Evolutionary conservation across 2,888 invertebrate species (phyloP).

Genomic region (Xestia rhomboidea): DNA sequence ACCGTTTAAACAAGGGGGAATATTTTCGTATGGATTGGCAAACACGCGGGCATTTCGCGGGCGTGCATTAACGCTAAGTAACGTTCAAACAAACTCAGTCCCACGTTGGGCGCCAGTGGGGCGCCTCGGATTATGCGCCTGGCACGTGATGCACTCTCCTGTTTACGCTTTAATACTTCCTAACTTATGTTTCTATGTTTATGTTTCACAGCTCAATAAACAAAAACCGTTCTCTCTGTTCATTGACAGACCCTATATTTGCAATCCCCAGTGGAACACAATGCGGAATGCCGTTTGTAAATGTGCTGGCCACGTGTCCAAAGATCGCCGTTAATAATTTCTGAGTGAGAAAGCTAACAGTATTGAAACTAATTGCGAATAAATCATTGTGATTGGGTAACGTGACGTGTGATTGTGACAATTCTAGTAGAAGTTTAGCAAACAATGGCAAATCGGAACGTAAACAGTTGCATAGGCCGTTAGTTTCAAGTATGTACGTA

Average conservation of each 20-base stretch:
- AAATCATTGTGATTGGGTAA: constrained; percentile 71
- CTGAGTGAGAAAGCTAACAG: constrained; percentile 63
- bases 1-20: constrained; percentile 67
- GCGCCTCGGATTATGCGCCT: constrained; percentile 64
- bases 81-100: constrained; percentile 71
- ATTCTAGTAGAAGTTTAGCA: constrained; percentile 43
- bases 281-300: constrained; percentile 43
- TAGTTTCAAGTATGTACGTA: constrained; percentile 8
- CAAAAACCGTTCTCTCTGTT: constrained; percentile 60
- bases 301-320: constrained; percentile 65
- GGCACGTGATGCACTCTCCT: constrained; percentile 67
- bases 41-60: constrained; percentile 72
- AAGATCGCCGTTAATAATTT: constrained; percentile 60
- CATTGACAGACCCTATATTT: constrained; percentile 48
- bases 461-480: constrained; percentile 38
- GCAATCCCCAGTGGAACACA: constrained; percentile 25
- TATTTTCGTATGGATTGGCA: constrained; percentile 66
- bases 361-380: constrained; percentile 75
- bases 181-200: constrained; percentile 75
- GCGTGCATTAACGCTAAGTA: constrained; percentile 71
- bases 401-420: constrained; percentile 49
- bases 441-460: constrained; percentile 47
- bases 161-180: constrained; percentile 71
- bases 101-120: constrained; percentile 72
- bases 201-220: constrained; percentile 77